A percentile compares a stretch with the other conserved stretches of the same genome.
Evolutionary conservation across 2,113 vertebrate species (phyloP).

Genomic region (Pedetes capensis): DNA sequence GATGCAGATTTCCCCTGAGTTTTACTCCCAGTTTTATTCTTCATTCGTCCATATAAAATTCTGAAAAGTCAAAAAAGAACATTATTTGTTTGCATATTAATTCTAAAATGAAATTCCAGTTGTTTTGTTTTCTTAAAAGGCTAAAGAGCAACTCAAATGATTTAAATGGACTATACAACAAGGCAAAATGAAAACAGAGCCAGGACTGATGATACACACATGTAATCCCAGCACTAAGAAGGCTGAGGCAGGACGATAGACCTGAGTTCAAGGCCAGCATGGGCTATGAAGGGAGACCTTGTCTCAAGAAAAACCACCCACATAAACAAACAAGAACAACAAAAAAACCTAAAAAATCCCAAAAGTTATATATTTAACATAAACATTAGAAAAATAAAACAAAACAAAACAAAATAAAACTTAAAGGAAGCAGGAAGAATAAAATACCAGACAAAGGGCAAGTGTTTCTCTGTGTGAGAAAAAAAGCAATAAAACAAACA

Average conservation of each 20-base stretch:
- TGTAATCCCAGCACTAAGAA: too few species aligned
- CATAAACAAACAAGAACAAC: too few species aligned
- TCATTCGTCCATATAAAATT: slow-evolving; percentile 95
- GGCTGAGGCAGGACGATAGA: too few species aligned
- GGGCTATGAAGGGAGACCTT: too few species aligned
- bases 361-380: not conserved
- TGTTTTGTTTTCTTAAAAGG: not conserved
- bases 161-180: not conserved
- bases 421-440: slow-evolving; percentile 9
- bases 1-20: slow-evolving; percentile 93
- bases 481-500: slow-evolving; percentile 22
- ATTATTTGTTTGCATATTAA: not conserved
- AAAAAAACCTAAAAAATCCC: too few species aligned
- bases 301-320: too few species aligned
- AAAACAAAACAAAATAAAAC: not conserved
- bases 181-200: not conserved
- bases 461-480: not conserved
- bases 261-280: too few species aligned
- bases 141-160: not conserved
- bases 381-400: not conserved
- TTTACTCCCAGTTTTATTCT: slow-evolving; percentile 93
- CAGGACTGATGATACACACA: too few species aligned
- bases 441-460: not conserved
- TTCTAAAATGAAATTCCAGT: not conserved
- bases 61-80: slow-evolving; percentile 81